These are phyloP conservation scores for Chymomyza amoena DNA, from an alignment of 2,888 invertebrate genomes.

Conservation along the genomic window DNA sequence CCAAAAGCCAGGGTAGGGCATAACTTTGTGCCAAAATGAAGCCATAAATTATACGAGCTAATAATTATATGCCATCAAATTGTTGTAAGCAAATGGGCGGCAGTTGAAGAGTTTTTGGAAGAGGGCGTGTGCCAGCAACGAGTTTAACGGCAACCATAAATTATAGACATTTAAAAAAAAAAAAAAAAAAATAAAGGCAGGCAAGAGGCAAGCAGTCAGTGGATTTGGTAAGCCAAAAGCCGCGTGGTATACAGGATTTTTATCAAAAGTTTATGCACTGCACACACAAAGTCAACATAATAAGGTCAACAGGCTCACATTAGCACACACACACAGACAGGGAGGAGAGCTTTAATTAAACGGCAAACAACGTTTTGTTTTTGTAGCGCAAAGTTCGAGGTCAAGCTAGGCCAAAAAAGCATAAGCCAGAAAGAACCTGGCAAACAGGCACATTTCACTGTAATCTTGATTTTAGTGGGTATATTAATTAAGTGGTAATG, in stretches of 20 bases:
- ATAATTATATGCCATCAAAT: constrained; percentile 68
- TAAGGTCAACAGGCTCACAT: constrained; percentile 16
- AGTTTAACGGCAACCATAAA: constrained; percentile 65
- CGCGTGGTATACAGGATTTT: constrained; percentile 63
- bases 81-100: constrained; percentile 48
- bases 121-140: constrained; percentile 25
- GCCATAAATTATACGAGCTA: constrained; percentile 69
- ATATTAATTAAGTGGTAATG: too few relatives aligned
- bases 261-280: constrained; percentile 69
- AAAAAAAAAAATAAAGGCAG: constrained; percentile 15
- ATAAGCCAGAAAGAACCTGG: background rate
- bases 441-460: constrained; percentile 33
- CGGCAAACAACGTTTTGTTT: constrained; percentile 37
- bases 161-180: constrained; percentile 66
- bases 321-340: background rate
- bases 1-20: constrained; percentile 5
- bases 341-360: constrained; percentile 59
- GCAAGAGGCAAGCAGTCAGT: constrained; percentile 5
- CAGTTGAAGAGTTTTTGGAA: constrained; percentile 5
- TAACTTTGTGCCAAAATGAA: constrained; percentile 60
- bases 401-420: constrained; percentile 31
- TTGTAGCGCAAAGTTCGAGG: constrained; percentile 60
- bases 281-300: constrained; percentile 23
- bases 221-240: constrained; percentile 12
- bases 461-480: too few relatives aligned